These are phyloP conservation scores for Thymelicus lineola DNA, from an alignment of 2,888 invertebrate genomes.

Conservation along the genomic window DNA sequence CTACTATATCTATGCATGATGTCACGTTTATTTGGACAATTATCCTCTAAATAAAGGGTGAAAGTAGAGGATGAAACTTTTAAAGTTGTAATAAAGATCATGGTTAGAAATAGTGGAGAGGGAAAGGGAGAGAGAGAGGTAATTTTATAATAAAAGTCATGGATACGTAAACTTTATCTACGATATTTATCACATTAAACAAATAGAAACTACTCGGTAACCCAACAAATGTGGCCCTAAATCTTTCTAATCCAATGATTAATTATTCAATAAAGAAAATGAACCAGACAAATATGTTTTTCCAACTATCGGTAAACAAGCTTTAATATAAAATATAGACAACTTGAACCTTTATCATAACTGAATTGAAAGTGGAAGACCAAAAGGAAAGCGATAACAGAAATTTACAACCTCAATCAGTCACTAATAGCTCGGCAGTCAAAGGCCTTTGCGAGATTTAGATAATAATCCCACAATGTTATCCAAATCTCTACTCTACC, in stretches of 20 bases:
- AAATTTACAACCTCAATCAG: conserved; percentile 9
- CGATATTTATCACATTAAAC: too few relatives aligned
- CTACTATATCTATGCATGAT: too few relatives aligned
- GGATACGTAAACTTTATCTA: too few relatives aligned
- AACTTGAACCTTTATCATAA: background rate
- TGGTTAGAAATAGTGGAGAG: too few relatives aligned
- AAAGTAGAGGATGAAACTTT: too few relatives aligned
- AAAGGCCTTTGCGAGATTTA: background rate
- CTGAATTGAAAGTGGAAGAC: background rate
- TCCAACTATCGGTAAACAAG: background rate
- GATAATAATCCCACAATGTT: conserved; percentile 16
- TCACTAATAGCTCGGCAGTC: background rate
- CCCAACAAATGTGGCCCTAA: background rate
- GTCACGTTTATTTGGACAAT: too few relatives aligned
- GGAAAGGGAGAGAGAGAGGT: too few relatives aligned
- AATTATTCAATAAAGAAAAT: conserved; percentile 1
- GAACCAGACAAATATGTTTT: background rate
- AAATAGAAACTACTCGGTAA: too few relatives aligned
- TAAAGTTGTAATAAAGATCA: too few relatives aligned
- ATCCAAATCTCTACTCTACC: conserved; percentile 8
- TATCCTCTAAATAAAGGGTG: too few relatives aligned
- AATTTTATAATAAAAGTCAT: too few relatives aligned
- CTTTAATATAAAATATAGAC: background rate
- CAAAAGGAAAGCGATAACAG: background rate
- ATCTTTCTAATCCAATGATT: background rate